These are phyloP conservation scores for Gymnothorax reevesii DNA, from an alignment of 2,797 vertebrate species.

Conservation along the genomic window DNA sequence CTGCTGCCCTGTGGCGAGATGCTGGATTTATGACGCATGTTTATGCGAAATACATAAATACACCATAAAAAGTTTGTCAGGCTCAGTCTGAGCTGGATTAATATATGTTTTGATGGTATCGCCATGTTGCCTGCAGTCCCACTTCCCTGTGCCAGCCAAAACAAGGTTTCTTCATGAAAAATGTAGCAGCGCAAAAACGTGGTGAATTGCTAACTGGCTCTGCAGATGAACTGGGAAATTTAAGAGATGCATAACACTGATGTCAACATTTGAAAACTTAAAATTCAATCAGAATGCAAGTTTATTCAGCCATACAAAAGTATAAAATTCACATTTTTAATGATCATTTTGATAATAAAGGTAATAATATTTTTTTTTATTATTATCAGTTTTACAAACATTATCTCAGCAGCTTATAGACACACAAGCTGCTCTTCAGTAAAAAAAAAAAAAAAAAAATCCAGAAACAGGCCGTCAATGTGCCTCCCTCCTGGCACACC, in stretches of 20 bases:
- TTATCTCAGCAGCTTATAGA: background rate
- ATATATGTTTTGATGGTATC: background rate
- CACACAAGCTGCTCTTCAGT: background rate
- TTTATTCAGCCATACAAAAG: background rate
- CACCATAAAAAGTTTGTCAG: background rate
- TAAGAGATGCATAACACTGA: background rate
- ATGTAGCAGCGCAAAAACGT: background rate
- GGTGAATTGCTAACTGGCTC: background rate
- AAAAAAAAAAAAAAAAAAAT: background rate
- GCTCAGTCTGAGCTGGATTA: background rate
- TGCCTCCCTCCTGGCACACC: background rate
- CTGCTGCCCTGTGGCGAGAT: background rate
- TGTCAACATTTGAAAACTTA: background rate
- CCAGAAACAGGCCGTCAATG: background rate
- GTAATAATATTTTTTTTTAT: too few species aligned
- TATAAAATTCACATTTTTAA: background rate
- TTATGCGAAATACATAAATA: background rate
- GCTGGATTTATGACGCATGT: background rate
- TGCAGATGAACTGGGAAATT: background rate
- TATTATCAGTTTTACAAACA: background rate
- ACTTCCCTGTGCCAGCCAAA: background rate
- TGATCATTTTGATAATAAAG: background rate
- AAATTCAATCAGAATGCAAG: slow-evolving; percentile 1
- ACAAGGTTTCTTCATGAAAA: slow-evolving; percentile 13
- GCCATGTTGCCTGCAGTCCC: slow-evolving; percentile 27